A percentile compares a stretch with the other conserved stretches of the same genome.
Evolutionary conservation across 2,797 vertebrate species (phyloP).

Genomic region (Potorous gilbertii): DNA sequence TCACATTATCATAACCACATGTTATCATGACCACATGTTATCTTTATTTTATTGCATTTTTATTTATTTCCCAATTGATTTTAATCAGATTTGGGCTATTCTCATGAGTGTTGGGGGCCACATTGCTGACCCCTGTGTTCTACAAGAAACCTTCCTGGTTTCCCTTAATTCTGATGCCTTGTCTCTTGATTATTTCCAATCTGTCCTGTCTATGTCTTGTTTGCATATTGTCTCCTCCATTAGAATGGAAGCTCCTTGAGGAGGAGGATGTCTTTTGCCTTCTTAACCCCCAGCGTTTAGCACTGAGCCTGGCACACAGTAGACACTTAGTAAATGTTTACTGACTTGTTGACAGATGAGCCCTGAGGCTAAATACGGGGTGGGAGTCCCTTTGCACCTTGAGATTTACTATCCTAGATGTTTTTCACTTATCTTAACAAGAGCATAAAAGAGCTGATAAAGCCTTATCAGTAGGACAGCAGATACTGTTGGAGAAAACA

Average conservation of each 20-base stretch:
- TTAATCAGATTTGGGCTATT: not conserved
- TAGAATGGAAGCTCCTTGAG: not conserved
- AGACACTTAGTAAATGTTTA: not conserved
- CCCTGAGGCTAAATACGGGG: not conserved
- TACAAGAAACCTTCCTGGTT: not conserved
- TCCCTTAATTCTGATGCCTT: not conserved
- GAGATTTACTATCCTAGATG: not conserved
- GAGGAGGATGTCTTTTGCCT: not conserved
- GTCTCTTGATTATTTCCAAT: not conserved
- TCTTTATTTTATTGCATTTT: not conserved
- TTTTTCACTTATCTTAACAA: not conserved
- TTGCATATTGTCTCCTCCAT: not conserved
- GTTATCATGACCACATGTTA: no score
- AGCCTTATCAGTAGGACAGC: not conserved
- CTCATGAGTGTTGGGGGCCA: not conserved
- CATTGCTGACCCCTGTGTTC: not conserved
- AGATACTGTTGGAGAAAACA: not conserved
- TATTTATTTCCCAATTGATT: not conserved
- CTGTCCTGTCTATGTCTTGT: not conserved
- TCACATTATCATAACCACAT: no score
- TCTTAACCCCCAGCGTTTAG: not conserved
- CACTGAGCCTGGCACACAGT: not conserved
- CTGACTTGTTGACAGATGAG: not conserved
- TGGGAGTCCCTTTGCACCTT: not conserved
- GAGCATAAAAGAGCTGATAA: not conserved